phyloP scores from a whole-genome alignment of 1,140 invertebrate genomes.

The Zaprionus ghesquierei region DNA sequence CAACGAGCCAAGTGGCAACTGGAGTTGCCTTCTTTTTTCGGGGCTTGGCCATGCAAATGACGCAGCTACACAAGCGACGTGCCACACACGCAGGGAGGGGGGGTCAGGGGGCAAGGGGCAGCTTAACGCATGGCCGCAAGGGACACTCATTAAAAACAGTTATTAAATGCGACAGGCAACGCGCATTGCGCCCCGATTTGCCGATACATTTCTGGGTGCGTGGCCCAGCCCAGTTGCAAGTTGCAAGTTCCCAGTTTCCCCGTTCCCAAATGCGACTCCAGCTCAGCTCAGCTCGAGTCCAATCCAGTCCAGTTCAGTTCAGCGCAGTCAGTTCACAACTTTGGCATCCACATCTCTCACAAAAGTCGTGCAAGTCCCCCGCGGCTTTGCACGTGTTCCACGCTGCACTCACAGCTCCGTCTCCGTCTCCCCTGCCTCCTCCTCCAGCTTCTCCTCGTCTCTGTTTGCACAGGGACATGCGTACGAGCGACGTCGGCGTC shows the following conservation, averaged over 20 bases:
- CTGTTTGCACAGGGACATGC: conserved; percentile 76
- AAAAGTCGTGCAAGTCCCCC: conserved; percentile 79
- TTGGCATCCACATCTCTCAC: conserved; percentile 32
- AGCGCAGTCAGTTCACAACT: conserved; percentile 24
- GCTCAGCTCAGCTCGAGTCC: not conserved
- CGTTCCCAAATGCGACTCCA: conserved; percentile 1
- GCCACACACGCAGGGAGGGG: conserved; percentile 12
- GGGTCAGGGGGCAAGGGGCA: too few relatives aligned
- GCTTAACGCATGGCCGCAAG: conserved; percentile 65
- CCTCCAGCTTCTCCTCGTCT: not conserved
- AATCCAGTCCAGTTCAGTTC: conserved; percentile 3
- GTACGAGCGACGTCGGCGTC: conserved; percentile 49
- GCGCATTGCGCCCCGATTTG: conserved; percentile 50
- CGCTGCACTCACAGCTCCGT: conserved; percentile 30
- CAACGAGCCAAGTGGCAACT: not conserved
- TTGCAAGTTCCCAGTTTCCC: not conserved
- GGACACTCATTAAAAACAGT: conserved; percentile 81
- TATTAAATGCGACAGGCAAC: conserved; percentile 80
- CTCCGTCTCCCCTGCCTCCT: not conserved
- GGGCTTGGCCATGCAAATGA: conserved; percentile 65
- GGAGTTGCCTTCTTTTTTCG: not conserved
- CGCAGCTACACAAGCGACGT: conserved; percentile 31
- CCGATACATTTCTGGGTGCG: conserved; percentile 64
- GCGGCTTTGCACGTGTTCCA: conserved; percentile 82
- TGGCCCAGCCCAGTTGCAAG: conserved; percentile 39